Conservation (phyloP, 2,113 vertebrate species). For the Bubo blakistoni region DNA sequence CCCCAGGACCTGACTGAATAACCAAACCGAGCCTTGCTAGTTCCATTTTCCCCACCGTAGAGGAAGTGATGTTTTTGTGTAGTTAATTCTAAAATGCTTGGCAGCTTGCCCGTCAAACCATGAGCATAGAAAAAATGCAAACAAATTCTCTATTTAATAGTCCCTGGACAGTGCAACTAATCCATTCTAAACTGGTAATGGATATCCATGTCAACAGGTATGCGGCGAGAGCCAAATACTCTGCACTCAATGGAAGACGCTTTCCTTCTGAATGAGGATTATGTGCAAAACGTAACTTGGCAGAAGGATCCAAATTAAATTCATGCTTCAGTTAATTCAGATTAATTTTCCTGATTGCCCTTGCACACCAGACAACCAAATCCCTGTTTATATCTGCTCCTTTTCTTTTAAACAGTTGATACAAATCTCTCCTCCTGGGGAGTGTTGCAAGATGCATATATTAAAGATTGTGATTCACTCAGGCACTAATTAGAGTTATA, state of each 20-base stretch:
- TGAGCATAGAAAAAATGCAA: background rate
- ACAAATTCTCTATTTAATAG: slow-evolving; percentile 31
- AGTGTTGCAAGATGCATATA: background rate
- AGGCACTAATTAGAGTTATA: background rate
- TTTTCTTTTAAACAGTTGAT: slow-evolving; percentile 1
- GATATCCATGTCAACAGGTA: slow-evolving; percentile 52
- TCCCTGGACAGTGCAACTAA: slow-evolving; percentile 8
- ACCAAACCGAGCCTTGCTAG: background rate
- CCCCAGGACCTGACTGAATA: background rate
- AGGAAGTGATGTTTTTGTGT: background rate
- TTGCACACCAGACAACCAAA: background rate
- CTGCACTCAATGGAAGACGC: background rate
- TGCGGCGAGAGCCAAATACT: background rate
- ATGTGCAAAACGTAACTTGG: slow-evolving; percentile 45
- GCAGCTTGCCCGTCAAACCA: background rate
- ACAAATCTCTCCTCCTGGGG: background rate
- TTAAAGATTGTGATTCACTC: background rate
- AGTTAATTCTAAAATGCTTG: slow-evolving; percentile 33
- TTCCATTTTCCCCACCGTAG: background rate
- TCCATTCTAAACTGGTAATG: slow-evolving; percentile 24
- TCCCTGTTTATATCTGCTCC: background rate
- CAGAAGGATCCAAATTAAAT: slow-evolving; percentile 52
- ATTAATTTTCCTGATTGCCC: slow-evolving; percentile 53
- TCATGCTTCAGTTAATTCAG: slow-evolving; percentile 47
- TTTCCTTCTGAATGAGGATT: slow-evolving; percentile 52